These are phyloP conservation scores for Drosophila nr. perissopoda DNA, from an alignment of 2,888 invertebrate species.

Conservation along the genomic window DNA sequence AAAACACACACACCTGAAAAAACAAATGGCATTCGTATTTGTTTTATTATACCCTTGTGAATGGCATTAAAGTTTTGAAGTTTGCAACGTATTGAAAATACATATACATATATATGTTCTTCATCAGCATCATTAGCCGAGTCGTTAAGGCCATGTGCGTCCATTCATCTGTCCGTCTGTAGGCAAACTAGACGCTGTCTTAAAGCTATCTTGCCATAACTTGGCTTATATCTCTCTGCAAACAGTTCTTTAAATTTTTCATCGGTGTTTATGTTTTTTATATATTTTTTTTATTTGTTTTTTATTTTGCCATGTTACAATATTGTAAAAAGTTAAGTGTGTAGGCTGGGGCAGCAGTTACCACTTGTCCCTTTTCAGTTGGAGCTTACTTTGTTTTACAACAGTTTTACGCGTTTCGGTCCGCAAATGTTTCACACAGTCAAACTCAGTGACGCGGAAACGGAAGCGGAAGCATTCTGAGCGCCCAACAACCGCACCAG, in stretches of 20 bases:
- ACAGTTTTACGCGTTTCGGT: constrained; percentile 57
- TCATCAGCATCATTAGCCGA: not conserved
- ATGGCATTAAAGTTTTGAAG: not conserved
- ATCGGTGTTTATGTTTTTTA: not conserved
- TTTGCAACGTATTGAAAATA: not conserved
- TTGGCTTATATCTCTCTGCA: not conserved
- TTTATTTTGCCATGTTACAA: constrained; percentile 14
- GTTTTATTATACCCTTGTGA: not conserved
- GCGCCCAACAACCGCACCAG: constrained; percentile 9
- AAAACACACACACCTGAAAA: not conserved
- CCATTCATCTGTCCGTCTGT: not conserved
- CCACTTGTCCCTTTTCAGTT: constrained; percentile 11
- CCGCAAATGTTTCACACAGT: constrained; percentile 59
- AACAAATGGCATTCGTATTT: not conserved
- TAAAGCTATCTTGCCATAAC: not conserved
- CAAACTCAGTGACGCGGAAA: constrained; percentile 59
- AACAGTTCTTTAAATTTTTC: constrained; percentile 3
- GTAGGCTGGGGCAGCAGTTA: constrained; percentile 10
- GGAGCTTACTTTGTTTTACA: constrained; percentile 58
- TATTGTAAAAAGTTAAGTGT: constrained; percentile 17
- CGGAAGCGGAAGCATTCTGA: constrained; percentile 44
- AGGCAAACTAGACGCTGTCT: not conserved
- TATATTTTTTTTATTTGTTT: not conserved
- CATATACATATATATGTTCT: too few species aligned
- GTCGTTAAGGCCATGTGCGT: not conserved